These are phyloP conservation scores for Cheilosia pagana DNA, from an alignment of 2,888 invertebrate genomes.

Conservation along the genomic window DNA sequence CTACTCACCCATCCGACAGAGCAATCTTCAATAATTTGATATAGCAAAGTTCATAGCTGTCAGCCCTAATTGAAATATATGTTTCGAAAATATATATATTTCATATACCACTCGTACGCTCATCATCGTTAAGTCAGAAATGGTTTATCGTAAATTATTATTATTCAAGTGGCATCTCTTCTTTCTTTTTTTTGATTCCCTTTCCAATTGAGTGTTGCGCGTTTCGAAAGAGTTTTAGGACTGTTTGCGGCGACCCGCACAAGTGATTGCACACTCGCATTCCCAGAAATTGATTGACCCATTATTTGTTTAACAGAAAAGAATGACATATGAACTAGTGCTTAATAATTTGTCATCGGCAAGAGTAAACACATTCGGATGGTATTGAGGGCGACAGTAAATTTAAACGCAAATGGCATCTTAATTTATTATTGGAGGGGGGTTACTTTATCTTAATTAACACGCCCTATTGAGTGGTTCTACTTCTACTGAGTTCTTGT, in stretches of 20 bases:
- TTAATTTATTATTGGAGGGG: slow-evolving; percentile 18
- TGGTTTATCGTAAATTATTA: slow-evolving; percentile 17
- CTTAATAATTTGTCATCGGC: slow-evolving; percentile 41
- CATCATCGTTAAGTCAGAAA: slow-evolving; percentile 1
- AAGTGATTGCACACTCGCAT: slow-evolving; percentile 13
- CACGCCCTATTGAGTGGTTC: background rate
- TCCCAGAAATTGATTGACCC: slow-evolving; percentile 49
- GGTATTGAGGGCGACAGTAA: slow-evolving; percentile 43
- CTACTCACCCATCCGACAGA: background rate
- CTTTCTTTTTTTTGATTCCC: background rate
- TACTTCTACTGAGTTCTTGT: background rate
- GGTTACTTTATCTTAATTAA: slow-evolving; percentile 2
- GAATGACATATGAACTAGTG: slow-evolving; percentile 19
- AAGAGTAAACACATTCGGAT: slow-evolving; percentile 15
- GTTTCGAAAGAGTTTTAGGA: slow-evolving; percentile 22
- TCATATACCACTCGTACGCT: background rate
- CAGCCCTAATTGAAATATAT: slow-evolving; percentile 5
- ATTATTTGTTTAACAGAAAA: slow-evolving; percentile 37
- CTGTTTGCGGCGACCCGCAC: slow-evolving; percentile 4
- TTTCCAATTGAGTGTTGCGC: slow-evolving; percentile 3
- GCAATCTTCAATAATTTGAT: slow-evolving; percentile 8
- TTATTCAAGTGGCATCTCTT: slow-evolving; percentile 24
- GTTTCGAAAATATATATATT: background rate
- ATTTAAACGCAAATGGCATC: slow-evolving; percentile 32
- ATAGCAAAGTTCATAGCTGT: slow-evolving; percentile 13